Base-by-base conservation (phyloP, 2,888 invertebrate species). In the Tribolium freemani region DNA sequence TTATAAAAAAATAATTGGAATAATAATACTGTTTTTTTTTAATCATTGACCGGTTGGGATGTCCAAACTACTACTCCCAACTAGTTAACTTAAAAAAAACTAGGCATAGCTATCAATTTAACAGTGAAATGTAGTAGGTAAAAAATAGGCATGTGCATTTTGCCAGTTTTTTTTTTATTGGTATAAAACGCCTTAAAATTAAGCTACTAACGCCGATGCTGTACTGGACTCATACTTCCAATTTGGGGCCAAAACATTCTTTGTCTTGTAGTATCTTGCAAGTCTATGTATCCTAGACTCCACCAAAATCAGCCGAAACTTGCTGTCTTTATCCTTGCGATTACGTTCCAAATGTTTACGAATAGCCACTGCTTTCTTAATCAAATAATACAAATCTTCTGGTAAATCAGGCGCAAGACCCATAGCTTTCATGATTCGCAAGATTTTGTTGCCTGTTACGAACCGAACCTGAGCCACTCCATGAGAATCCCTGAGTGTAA, bases 221-320 rank as follows among this genome's bases (percentile, higher is more conserved):
- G 99, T 99, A 87, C 96, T 95, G 46, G 97, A 97, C 88, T 98
- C 98, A 85, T 99, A 99, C 88, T 98, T 99, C 99, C 99, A 99
- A 89, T 95, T 98, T 50, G 99, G 98, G 69, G 99, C 94, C 75
- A 99, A 90, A 74, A 97, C 95, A 83, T 93, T 93, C 90, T 96
- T 97, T 63, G 95, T 95, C 88, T 99, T 99, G 91, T 99, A 99
- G 88, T 99, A 99, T 80, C 99, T 93, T 56, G 98, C 98, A 86
- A 99, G 90, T 84, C 99, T 92, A 89, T 99, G 99, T 84, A 99
- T 99, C 87, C 99, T 93, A 67, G 98, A 98, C 88, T 99, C 99
- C 0, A 99, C 98, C 81, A 99, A 90, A 92, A 99, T 99, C 82
- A 99, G 90, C 83, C 99, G 92, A 92, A 99, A 99, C 88, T 99